Evolutionary conservation across 2,888 invertebrate species (phyloP), one percentile per base, ranked within the genome.

Genomic region (Keiferia lycopersicella): DNA sequence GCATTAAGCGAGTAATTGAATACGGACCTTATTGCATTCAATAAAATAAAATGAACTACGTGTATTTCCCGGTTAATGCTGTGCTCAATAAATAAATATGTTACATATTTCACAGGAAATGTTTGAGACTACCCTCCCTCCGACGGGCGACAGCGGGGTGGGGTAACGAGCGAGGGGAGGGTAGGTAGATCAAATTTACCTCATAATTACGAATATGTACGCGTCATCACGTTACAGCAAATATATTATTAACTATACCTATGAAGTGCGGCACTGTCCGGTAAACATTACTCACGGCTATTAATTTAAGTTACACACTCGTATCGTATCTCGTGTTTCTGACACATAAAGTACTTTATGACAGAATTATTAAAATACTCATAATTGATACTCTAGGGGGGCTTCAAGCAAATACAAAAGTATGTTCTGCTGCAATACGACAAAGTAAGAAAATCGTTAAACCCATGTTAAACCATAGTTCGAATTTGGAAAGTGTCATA

Each of bases 1-100:
- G 6, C 16, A 10, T 22, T 39, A 18, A 10, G 39, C 68, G 66
- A 68, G 67, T 64, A 68, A 65, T 38, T 60, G 67, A 60, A 62
- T 34, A 57, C 56, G 56, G 30, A 59, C 53, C 62, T 39, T 38
- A 34, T 34, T 34, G 34, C 34, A 1, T 34, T 34, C 34, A 34
- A 34, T 34, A 34, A 34, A 34, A 34, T 34, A 34, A 34, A 34
- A 34, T 34, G 34, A 34, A 8, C 34, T 34, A 34, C 34, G 34
- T 34, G 34, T 34, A 34, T 34, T n/a, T 34, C 34, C 34, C 34
- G 34, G 34, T 41, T 41, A 41, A 41, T 41, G 41, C n/a, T 6
- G n/a, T 41, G 41, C 41, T 57, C 34, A 57, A 63, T 58, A 39
- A 57, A 63, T 58, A 39, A 62, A 61, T 61, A 26, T 12, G 61